Evolutionary conservation across 2,797 vertebrate genomes (phyloP).

Genomic region (Prionace glauca): DNA sequence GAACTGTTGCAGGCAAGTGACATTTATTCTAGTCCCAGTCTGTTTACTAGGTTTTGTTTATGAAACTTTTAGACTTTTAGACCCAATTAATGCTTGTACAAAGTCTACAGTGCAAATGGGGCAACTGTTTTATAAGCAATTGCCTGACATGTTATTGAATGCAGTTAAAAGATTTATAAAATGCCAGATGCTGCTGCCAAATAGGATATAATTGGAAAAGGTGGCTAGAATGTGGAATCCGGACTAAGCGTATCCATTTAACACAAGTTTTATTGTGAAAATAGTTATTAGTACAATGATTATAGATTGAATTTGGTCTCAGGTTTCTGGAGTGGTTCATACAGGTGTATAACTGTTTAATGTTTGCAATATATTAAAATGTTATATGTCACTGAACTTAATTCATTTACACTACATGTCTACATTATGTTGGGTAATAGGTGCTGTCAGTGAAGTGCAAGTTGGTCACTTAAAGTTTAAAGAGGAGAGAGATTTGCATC

Average conservation of each 20-base stretch:
- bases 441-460: background rate
- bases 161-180: slow-evolving; percentile 38
- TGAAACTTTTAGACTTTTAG: background rate
- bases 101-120: background rate
- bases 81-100: background rate
- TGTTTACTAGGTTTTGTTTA: background rate
- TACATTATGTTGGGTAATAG: background rate
- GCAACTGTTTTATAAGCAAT: slow-evolving; percentile 28
- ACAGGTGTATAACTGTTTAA: background rate
- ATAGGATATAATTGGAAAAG: slow-evolving; percentile 23
- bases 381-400: background rate
- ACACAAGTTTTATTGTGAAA: background rate
- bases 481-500: background rate
- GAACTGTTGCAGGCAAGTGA: background rate
- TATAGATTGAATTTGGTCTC: slow-evolving; percentile 10
- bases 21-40: background rate
- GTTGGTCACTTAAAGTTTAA: background rate
- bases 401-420: background rate
- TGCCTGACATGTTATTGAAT: slow-evolving; percentile 24
- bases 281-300: background rate
- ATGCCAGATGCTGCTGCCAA: slow-evolving; percentile 1
- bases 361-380: slow-evolving; percentile 19
- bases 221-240: slow-evolving; percentile 30
- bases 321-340: slow-evolving; percentile 16
- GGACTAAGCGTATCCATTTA: background rate